Conservation (phyloP, 2,888 invertebrate genomes). For the Ecliptopera silaceata region DNA sequence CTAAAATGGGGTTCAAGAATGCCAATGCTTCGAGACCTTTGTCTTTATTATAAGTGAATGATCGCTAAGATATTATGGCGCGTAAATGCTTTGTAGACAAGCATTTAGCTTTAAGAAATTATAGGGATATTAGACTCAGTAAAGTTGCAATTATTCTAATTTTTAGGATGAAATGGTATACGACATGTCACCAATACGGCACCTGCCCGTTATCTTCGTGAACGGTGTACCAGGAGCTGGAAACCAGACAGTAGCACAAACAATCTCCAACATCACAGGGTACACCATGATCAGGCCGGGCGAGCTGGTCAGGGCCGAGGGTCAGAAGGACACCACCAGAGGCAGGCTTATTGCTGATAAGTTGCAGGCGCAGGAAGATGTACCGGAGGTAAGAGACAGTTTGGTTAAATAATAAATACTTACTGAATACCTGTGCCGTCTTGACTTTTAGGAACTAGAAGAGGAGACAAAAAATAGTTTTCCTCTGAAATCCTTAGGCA, state of each 20-base stretch:
- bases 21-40: no score
- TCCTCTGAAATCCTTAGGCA: no score
- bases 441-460: no score
- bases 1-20: neutral
- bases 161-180: slow-evolving; percentile 54
- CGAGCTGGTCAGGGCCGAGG: slow-evolving; percentile 74
- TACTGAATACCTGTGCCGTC: no score
- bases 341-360: slow-evolving; percentile 76
- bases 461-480: no score
- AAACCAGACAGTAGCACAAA: slow-evolving; percentile 75
- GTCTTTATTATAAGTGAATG: no score
- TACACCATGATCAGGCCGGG: slow-evolving; percentile 76
- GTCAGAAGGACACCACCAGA: slow-evolving; percentile 73
- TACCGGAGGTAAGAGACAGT: slow-evolving; percentile 62
- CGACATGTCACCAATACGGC: slow-evolving; percentile 74
- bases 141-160: no score
- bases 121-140: no score
- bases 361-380: slow-evolving; percentile 66
- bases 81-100: no score
- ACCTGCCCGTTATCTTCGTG: slow-evolving; percentile 76
- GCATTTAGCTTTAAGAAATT: no score
- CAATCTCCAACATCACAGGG: slow-evolving; percentile 73
- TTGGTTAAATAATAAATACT: neutral
- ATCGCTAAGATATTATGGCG: no score
- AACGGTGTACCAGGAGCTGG: slow-evolving; percentile 79